Evolutionary conservation across 2,113 vertebrate species (phyloP).

Genomic region (Callorhinus ursinus): DNA sequence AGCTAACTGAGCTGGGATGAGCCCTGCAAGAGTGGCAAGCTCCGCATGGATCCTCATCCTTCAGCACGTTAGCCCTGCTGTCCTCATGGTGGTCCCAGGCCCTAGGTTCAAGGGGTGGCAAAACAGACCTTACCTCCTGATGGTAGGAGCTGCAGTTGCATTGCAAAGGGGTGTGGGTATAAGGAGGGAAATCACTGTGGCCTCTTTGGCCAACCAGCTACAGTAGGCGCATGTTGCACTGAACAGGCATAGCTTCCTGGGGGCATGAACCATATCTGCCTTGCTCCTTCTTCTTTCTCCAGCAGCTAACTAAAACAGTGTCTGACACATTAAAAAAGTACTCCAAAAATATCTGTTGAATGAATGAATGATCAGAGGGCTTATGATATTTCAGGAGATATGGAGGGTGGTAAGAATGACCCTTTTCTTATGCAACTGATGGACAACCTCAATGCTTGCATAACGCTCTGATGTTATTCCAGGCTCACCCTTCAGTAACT

Average conservation of each 20-base stretch:
- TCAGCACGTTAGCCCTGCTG: background rate
- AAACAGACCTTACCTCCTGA: background rate
- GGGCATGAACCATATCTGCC: background rate
- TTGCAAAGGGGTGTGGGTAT: background rate
- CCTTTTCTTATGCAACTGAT: background rate
- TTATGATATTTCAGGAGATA: background rate
- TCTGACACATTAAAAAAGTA: background rate
- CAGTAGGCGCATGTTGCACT: accelerated
- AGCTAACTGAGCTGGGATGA: background rate
- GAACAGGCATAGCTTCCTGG: background rate
- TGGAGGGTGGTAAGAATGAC: background rate
- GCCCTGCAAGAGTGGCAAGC: background rate
- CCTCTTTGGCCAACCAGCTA: background rate
- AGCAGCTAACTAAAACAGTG: background rate
- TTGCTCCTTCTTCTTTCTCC: background rate
- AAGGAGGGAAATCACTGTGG: accelerated
- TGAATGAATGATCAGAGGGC: background rate
- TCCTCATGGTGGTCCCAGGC: background rate
- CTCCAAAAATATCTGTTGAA: background rate
- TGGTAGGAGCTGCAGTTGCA: background rate
- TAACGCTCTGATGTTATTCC: background rate
- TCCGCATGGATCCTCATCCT: background rate
- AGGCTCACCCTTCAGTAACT: background rate
- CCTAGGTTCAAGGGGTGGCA: background rate
- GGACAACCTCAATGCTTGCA: accelerated